A percentile compares a stretch with the other conserved stretches of the same genome.
These are phyloP conservation scores for Aphis gossypii DNA, from an alignment of 1,140 invertebrate genomes.

Conservation along the genomic window DNA sequence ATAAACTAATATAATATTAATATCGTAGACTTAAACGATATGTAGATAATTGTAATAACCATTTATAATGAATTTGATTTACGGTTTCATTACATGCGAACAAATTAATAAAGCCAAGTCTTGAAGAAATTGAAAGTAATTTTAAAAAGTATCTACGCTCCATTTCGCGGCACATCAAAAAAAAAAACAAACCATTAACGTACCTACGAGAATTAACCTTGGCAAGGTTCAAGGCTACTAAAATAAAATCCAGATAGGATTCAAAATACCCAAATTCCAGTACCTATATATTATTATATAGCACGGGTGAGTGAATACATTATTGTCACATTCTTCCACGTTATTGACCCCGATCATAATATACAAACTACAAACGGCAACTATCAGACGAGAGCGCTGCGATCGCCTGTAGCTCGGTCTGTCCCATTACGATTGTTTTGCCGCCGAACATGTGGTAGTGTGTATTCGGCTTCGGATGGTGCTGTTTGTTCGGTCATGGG, in stretches of 20 bases:
- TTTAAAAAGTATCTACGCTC: background rate
- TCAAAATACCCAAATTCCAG: conserved; percentile 24
- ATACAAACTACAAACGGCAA: background rate
- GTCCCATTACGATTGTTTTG: conserved; percentile 25
- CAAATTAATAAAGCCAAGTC: background rate
- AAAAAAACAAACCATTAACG: background rate
- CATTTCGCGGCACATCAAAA: background rate
- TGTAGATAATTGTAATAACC: background rate
- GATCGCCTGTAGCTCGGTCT: background rate
- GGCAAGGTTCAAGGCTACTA: conserved; percentile 30
- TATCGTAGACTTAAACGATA: background rate
- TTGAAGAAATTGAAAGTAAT: background rate
- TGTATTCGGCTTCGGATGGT: background rate
- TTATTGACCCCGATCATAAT: conserved; percentile 49
- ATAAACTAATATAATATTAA: background rate
- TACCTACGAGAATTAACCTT: conserved; percentile 19
- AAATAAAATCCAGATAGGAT: conserved; percentile 5
- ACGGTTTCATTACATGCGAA: background rate
- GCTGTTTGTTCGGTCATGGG: conserved; percentile 15
- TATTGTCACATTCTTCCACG: conserved; percentile 56
- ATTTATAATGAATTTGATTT: background rate
- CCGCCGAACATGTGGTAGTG: conserved; percentile 51
- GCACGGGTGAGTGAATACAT: conserved; percentile 28
- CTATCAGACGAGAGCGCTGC: conserved; percentile 42
- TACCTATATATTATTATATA: conserved; percentile 11